These are phyloP conservation scores for Oceanodroma leucorhoa DNA, from an alignment of 2,797 vertebrate genomes.

Conservation along the genomic window DNA sequence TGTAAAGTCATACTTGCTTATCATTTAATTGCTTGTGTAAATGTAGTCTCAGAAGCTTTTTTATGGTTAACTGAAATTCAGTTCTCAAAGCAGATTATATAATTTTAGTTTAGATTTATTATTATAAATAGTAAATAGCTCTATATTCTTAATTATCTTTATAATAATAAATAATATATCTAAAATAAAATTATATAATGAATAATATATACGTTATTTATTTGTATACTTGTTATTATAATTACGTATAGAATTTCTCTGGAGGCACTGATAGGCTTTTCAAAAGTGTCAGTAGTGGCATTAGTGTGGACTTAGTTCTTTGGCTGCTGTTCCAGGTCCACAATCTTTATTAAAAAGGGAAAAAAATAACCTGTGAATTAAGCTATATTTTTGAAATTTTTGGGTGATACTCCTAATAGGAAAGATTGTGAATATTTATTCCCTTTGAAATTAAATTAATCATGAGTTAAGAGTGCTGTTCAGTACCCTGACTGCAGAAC, in stretches of 20 bases:
- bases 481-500: background rate
- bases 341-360: background rate
- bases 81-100: background rate
- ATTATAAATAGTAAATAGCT: background rate
- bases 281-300: background rate
- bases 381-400: background rate
- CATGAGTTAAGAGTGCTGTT: background rate
- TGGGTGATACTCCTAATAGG: background rate
- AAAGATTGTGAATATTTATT: background rate
- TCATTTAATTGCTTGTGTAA: background rate
- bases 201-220: background rate
- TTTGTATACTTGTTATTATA: background rate
- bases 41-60: background rate
- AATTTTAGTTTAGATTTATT: background rate
- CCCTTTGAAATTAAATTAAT: background rate
- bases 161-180: background rate
- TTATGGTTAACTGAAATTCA: background rate
- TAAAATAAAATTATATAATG: background rate
- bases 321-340: background rate
- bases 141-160: background rate
- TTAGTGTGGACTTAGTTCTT: background rate
- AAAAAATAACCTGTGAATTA: background rate
- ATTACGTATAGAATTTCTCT: background rate
- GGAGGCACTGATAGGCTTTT: background rate
- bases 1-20: background rate